Evolutionary conservation across 2,797 vertebrate genomes (phyloP), one percentile per base, ranked within the genome.

Genomic region (Aulostomus chinensis): DNA sequence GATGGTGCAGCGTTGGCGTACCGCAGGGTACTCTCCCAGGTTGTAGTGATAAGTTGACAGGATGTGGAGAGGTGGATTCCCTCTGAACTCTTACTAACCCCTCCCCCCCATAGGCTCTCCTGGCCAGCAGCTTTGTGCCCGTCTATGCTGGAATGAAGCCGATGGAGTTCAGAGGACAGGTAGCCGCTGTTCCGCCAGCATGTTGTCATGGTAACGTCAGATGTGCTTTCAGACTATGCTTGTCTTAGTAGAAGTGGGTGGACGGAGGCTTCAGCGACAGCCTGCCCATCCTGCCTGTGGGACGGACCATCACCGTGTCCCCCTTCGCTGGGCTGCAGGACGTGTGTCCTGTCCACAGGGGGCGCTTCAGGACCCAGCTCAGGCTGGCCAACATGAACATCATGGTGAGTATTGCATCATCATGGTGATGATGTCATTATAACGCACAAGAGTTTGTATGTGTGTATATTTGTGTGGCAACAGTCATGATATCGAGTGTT

Each of bases 101-200:
- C n/a, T 9, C 3, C 35, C 50, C 1, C 39, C 25, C 35, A 1
- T 41, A 97, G 96, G 94, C 91, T 8, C 91, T 97, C 0, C 68
- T 96, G 47, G 95, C 95, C 54, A 97, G 94, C 86, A 93, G 94
- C 75, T 98, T 94, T 60, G 76, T 98, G 24, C 95, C 96, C 0
- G 0, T 96, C 0, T 97, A 95, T 34, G 93, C 94, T 35, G 95
- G 96, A 67, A 36, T 93, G 21, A 91, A 76, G 36, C 83, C 94
- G 0, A 90, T 96, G 57, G 89, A 94, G 15, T 94, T 94, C 71
- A 82, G 83, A 73, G 95, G 94, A 73, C 86, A 97, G 94, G 95
- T 97, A 88, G 90, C 1, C n/a, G 5, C 28, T 13, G n/a, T n/a
- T n/a, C n/a, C n/a, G n/a, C n/a, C n/a, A n/a, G n/a, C n/a, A n/a